Percentiles rank a stretch among this genome's conserved stretches.
These are phyloP conservation scores for Ochotona princeps DNA, from an alignment of 2,113 vertebrate genomes.

Conservation along the genomic window DNA sequence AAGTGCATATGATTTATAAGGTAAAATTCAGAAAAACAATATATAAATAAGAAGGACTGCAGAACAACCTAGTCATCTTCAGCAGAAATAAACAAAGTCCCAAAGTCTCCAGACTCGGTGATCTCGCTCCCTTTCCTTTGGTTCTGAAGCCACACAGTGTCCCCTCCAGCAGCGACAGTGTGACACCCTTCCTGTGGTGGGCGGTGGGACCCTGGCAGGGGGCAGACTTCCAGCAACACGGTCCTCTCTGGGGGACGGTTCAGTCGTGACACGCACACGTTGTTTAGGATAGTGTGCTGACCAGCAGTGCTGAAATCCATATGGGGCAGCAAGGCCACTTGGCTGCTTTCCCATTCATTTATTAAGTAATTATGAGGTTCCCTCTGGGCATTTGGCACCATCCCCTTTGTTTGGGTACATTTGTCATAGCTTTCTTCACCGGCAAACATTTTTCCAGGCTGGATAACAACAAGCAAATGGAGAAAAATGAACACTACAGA, in stretches of 20 bases:
- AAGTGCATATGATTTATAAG: not conserved
- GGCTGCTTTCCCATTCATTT: not conserved
- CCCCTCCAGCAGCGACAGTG: not conserved
- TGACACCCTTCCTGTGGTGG: too few relatives aligned
- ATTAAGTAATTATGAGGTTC: not conserved
- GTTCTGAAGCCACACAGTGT: not conserved
- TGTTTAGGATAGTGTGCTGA: not conserved
- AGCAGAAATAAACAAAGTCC: not conserved
- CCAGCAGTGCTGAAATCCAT: not conserved
- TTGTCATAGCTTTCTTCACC: not conserved
- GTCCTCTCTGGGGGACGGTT: not conserved
- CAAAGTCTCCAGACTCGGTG: not conserved
- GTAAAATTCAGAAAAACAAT: not conserved
- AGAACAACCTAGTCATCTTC: not conserved
- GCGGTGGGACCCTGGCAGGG: too few relatives aligned
- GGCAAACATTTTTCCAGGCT: slow-evolving; percentile 39
- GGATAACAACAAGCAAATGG: slow-evolving; percentile 1
- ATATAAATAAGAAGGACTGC: not conserved
- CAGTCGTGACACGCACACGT: not conserved
- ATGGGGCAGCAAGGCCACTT: not conserved
- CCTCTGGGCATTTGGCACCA: not conserved
- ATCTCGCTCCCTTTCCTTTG: not conserved
- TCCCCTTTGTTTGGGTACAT: not conserved
- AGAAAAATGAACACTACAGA: slow-evolving; percentile 46
- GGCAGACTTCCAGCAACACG: not conserved